Evolutionary conservation across 2,113 vertebrate species (phyloP).

Genomic region (Triplophysa tibetana): DNA sequence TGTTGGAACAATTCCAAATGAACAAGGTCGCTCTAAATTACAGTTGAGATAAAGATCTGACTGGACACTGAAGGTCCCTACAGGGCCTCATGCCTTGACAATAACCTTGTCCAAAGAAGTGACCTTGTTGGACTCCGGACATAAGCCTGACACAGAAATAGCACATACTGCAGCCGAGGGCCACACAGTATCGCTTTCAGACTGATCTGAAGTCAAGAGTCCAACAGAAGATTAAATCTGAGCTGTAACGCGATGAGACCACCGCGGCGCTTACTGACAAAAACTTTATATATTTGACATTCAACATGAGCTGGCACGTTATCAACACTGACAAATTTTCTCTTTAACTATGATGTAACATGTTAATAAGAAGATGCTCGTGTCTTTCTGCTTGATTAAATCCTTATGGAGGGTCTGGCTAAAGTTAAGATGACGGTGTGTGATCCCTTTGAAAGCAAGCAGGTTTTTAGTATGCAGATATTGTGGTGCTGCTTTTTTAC

Average conservation of each 20-base stretch:
- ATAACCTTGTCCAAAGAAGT: constrained; percentile 42
- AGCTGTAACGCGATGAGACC: not conserved
- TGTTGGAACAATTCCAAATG: too few species aligned
- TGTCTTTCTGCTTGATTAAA: not conserved
- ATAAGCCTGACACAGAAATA: constrained; percentile 47
- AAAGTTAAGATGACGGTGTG: not conserved
- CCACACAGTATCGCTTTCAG: constrained; percentile 42
- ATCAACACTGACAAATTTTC: not conserved
- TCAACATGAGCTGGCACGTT: too few species aligned
- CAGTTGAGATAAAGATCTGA: not conserved
- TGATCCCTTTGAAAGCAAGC: not conserved
- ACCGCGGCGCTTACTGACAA: too few species aligned
- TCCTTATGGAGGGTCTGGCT: not conserved
- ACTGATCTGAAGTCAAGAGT: not conserved
- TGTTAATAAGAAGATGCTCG: too few species aligned
- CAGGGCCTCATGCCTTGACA: not conserved
- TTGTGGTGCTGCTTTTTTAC: not conserved
- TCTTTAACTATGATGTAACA: too few species aligned
- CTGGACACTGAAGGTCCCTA: not conserved
- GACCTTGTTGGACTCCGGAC: constrained; percentile 1
- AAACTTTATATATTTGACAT: too few species aligned
- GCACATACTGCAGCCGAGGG: constrained; percentile 16
- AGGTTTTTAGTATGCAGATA: not conserved
- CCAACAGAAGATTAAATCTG: not conserved
- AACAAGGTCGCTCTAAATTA: not conserved